These are phyloP conservation scores for Tetragonisca angustula DNA, from an alignment of 2,888 invertebrate genomes.

Conservation along the genomic window DNA sequence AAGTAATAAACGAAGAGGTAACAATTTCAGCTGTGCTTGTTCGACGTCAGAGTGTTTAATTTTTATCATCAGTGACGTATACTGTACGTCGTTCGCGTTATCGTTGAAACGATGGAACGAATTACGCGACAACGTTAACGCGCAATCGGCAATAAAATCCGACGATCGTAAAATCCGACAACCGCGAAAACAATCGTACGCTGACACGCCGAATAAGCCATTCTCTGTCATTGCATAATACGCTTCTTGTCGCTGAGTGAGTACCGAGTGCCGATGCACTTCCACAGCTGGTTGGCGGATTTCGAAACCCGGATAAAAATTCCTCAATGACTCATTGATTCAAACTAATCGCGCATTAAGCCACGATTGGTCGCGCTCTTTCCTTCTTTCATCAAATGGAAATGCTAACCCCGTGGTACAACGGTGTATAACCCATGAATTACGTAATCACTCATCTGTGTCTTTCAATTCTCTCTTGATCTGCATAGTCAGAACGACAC, in stretches of 20 bases:
- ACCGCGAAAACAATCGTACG: constrained; percentile 45
- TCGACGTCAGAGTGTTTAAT: neutral
- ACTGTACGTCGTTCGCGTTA: neutral
- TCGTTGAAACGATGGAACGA: neutral
- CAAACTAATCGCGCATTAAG: constrained; percentile 17
- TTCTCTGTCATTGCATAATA: constrained; percentile 45
- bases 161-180: neutral
- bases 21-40: neutral
- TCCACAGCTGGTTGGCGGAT: neutral
- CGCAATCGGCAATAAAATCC: constrained; percentile 39
- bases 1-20: neutral
- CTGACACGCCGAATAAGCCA: constrained; percentile 32
- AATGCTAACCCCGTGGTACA: neutral
- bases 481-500: rapidly evolving
- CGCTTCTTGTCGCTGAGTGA: neutral
- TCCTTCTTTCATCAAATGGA: neutral
- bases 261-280: constrained; percentile 6
- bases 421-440: neutral
- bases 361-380: constrained; percentile 16
- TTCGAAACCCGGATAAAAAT: constrained; percentile 40
- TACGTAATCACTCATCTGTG: neutral
- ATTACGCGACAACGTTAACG: neutral
- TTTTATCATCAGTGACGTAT: neutral
- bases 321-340: constrained; percentile 39
- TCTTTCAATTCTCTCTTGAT: neutral